A percentile compares a stretch with the other conserved stretches of the same genome.
These are phyloP conservation scores for Rhizomys pruinosus DNA, from an alignment of 2,113 vertebrate species.

Conservation along the genomic window DNA sequence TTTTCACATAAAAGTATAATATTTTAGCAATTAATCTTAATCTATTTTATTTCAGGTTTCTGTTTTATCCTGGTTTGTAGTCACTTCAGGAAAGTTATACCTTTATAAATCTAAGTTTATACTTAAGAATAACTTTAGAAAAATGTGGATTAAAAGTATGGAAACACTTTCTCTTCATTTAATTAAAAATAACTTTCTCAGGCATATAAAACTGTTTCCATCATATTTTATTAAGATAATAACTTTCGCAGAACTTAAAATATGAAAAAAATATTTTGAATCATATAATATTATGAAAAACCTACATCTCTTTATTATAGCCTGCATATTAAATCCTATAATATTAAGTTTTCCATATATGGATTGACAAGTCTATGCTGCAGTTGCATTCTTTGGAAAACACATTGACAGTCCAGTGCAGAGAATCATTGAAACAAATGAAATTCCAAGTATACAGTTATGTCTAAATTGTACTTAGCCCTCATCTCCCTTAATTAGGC, in stretches of 20 bases:
- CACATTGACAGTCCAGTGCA: not conserved
- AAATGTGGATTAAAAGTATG: not conserved
- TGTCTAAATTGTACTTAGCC: not conserved
- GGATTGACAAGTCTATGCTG: not conserved
- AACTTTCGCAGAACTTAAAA: not conserved
- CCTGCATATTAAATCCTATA: constrained; percentile 17
- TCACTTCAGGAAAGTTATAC: not conserved
- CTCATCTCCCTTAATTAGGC: not conserved
- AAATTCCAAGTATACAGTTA: not conserved
- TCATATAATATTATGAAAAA: not conserved
- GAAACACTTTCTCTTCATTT: not conserved
- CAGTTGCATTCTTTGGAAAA: not conserved
- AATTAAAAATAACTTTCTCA: not conserved
- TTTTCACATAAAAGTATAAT: not conserved
- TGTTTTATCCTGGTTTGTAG: not conserved
- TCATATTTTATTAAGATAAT: not conserved
- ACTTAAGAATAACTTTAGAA: not conserved
- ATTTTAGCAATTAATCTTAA: not conserved
- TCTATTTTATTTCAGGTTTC: not conserved
- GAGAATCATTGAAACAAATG: not conserved
- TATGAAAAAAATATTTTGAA: not conserved
- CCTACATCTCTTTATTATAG: not conserved
- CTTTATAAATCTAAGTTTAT: not conserved
- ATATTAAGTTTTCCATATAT: not conserved
- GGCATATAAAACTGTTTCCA: constrained; percentile 10